Evolutionary conservation across 2,113 vertebrate genomes (phyloP).

Genomic region (Phyllostomus hastatus): DNA sequence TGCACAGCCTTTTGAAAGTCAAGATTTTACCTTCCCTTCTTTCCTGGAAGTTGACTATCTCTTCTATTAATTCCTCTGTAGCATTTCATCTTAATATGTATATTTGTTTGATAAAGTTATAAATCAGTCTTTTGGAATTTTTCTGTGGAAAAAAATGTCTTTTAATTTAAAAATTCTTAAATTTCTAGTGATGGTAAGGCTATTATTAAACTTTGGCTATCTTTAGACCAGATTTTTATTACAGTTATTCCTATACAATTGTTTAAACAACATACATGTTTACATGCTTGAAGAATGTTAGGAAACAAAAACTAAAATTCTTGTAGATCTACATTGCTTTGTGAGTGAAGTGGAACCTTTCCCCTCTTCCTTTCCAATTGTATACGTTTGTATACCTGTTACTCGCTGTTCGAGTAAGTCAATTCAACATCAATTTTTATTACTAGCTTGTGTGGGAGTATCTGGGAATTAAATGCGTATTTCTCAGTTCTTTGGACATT

Average conservation of each 20-base stretch:
- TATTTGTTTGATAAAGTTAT: neutral
- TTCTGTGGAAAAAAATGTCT: neutral
- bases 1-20: neutral
- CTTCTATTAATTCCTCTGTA: neutral
- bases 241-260: neutral
- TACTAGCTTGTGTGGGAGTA: neutral
- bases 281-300: constrained; percentile 15
- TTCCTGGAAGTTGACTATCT: neutral
- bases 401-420: neutral
- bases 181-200: neutral
- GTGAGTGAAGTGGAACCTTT: neutral
- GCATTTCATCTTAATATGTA: neutral
- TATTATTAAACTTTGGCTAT: neutral
- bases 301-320: neutral
- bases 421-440: neutral
- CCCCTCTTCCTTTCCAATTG: neutral
- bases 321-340: neutral
- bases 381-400: neutral
- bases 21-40: neutral
- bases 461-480: neutral
- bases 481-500: neutral
- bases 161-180: neutral
- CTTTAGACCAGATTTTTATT: neutral
- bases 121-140: neutral
- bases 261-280: neutral